Percentiles rank a stretch among this genome's conserved stretches.
Evolutionary conservation across 1,140 invertebrate genomes (phyloP).

Genomic region (Teleopsis dalmanni): DNA sequence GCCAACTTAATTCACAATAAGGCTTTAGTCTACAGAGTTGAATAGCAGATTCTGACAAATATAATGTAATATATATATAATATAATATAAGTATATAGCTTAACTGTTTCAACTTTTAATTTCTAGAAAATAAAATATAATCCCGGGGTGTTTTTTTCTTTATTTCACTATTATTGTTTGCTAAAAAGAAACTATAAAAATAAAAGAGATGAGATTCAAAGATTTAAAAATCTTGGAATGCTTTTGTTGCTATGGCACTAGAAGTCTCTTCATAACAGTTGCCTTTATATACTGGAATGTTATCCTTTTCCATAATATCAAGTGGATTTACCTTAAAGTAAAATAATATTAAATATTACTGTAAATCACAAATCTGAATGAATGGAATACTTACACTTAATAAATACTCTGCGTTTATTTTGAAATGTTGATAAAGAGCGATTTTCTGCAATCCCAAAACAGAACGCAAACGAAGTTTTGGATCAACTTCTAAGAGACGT

Average conservation of each 20-base stretch:
- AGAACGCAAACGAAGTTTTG: constrained; percentile 43
- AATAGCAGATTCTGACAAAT: not conserved
- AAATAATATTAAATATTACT: not conserved
- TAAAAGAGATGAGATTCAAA: not conserved
- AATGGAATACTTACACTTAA: constrained; percentile 16
- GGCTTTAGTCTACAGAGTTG: no score
- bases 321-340: constrained; percentile 14
- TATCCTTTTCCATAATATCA: constrained; percentile 21
- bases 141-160: not conserved
- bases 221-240: constrained; percentile 25
- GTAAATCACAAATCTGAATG: not conserved
- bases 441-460: constrained; percentile 45
- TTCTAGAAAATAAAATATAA: not conserved
- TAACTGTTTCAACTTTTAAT: not conserved
- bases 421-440: constrained; percentile 48
- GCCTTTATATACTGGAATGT: constrained; percentile 16
- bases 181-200: not conserved
- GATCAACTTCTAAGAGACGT: constrained; percentile 44
- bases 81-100: not conserved
- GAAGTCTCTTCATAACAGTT: constrained; percentile 1
- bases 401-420: constrained; percentile 24
- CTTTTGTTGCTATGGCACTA: constrained; percentile 16
- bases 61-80: no score
- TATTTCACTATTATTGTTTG: not conserved
- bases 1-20: no score